These are phyloP conservation scores for Sphaerophoria taeniata DNA, from an alignment of 2,888 invertebrate species.

Conservation along the genomic window DNA sequence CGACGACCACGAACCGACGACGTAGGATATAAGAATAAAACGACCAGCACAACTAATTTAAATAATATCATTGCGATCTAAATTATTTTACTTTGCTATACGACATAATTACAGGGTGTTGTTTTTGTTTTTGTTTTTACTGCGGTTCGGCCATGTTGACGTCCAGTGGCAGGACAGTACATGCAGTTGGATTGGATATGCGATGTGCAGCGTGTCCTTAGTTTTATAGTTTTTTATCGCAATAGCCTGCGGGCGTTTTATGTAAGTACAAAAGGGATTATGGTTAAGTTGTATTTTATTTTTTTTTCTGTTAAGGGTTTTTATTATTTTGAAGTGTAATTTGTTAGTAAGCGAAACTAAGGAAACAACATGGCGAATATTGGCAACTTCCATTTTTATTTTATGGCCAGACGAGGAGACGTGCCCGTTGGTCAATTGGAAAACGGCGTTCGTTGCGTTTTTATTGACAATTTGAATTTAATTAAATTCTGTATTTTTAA, in stretches of 20 bases:
- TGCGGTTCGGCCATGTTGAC: slow-evolving; percentile 69
- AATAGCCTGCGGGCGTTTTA: slow-evolving; percentile 62
- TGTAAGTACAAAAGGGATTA: slow-evolving; percentile 65
- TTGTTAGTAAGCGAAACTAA: slow-evolving; percentile 15
- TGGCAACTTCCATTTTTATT: slow-evolving; percentile 49
- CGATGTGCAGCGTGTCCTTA: slow-evolving; percentile 48
- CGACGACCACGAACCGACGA: slow-evolving; percentile 48
- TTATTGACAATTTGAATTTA: slow-evolving; percentile 53
- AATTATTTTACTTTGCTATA: slow-evolving; percentile 73
- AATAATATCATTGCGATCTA: slow-evolving; percentile 75
- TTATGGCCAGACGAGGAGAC: slow-evolving; percentile 30
- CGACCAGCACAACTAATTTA: slow-evolving; percentile 70
- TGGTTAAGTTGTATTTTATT: slow-evolving; percentile 50
- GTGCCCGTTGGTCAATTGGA: slow-evolving; percentile 59
- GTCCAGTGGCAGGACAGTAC: slow-evolving; percentile 49
- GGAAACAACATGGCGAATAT: slow-evolving; percentile 41
- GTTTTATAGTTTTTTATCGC: slow-evolving; percentile 51
- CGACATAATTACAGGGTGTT: slow-evolving; percentile 72
- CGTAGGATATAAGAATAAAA: slow-evolving; percentile 61
- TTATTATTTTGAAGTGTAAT: slow-evolving; percentile 37
- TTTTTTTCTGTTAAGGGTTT: slow-evolving; percentile 28
- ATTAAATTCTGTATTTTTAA: slow-evolving; percentile 58
- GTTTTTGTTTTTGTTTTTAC: slow-evolving; percentile 13
- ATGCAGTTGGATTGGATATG: slow-evolving; percentile 65
- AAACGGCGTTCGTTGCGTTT: slow-evolving; percentile 28